A percentile compares a stretch with the other conserved stretches of the same genome.
phyloP scores from a whole-genome alignment of 2,113 vertebrate species.

The Steatornis caripensis region DNA sequence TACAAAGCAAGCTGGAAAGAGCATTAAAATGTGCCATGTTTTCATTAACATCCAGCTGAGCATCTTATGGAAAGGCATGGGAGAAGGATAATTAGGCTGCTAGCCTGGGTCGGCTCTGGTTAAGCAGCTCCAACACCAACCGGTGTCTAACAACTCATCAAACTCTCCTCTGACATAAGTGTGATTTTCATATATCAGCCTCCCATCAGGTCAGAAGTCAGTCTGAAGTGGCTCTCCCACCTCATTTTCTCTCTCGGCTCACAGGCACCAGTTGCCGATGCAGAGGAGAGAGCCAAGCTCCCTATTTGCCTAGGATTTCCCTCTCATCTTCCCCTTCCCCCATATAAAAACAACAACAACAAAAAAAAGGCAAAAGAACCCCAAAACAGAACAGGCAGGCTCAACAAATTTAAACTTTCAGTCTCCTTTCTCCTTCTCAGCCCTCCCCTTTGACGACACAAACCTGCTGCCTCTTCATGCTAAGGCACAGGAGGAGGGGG shows the following conservation, averaged over 20 bases:
- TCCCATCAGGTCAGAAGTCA: neutral
- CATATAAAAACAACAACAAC: neutral
- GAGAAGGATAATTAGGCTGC: neutral
- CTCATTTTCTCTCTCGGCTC: constrained; percentile 8
- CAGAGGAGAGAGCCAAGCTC: neutral
- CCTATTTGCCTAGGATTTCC: neutral
- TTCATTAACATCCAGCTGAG: neutral
- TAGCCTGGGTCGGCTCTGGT: neutral
- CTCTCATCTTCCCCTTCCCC: neutral
- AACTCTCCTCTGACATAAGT: neutral
- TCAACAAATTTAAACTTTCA: neutral
- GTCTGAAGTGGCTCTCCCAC: constrained; percentile 33
- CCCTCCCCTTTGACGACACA: neutral
- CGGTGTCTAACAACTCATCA: neutral
- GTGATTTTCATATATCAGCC: neutral
- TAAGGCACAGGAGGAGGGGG: neutral
- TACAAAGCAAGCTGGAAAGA: neutral
- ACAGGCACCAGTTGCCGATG: neutral
- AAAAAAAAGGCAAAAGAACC: neutral
- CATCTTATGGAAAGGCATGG: neutral
- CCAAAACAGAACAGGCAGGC: neutral
- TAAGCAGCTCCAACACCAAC: neutral
- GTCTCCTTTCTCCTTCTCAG: neutral
- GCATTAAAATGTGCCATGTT: neutral
- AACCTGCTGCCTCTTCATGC: constrained; percentile 19